A percentile compares a stretch with the other conserved stretches of the same genome.
Conservation (phyloP, 2,888 invertebrate species). For the Oconnorella tubifera region DNA sequence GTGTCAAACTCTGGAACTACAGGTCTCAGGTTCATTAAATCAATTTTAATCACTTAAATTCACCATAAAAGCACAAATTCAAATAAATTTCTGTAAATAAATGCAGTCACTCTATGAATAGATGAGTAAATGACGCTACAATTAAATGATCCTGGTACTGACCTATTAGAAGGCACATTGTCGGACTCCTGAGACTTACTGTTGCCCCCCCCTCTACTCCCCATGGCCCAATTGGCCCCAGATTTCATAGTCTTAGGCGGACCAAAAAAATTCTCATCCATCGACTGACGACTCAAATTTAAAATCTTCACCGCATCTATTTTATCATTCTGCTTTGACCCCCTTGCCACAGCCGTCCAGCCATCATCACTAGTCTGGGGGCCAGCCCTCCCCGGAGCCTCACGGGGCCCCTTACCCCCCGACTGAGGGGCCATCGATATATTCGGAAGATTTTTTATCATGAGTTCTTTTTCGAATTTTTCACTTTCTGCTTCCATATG, state of each 20-base stretch:
- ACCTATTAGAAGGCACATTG: constrained; percentile 8
- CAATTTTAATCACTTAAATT: no score
- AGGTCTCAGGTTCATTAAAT: no score
- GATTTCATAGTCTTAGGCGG: neutral
- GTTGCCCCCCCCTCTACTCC: neutral
- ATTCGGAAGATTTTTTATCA: constrained; percentile 7
- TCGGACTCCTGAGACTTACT: constrained; percentile 4
- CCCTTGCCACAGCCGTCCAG: neutral
- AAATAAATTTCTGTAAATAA: no score
- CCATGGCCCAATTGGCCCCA: neutral
- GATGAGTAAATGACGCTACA: no score
- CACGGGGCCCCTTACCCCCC: neutral
- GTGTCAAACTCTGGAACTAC: no score
- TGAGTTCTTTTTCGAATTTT: constrained; percentile 47
- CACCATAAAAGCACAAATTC: no score
- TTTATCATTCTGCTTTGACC: neutral
- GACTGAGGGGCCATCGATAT: neutral
- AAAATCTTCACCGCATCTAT: neutral
- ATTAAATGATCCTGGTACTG: no score
- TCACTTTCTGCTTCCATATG: constrained; percentile 83
- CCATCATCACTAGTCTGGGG: neutral
- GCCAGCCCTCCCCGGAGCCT: neutral
- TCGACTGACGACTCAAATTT: neutral
- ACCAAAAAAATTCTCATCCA: neutral
- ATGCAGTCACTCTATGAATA: no score